Evolutionary conservation across 2,113 vertebrate species (phyloP).

Genomic region (Hemibates koningsi): DNA sequence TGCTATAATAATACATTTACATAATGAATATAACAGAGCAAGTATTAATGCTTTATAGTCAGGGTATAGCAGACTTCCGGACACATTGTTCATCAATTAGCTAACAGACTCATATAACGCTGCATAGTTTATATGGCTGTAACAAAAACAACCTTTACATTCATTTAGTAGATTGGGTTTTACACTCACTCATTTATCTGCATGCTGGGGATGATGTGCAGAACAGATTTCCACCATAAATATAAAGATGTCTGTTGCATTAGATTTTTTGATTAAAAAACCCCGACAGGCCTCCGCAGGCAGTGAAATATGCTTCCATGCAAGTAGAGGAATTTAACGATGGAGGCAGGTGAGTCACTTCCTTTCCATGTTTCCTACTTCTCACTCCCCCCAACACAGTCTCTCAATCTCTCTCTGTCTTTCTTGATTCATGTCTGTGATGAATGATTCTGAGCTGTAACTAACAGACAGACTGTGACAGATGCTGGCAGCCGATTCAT

Average conservation of each 20-base stretch:
- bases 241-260: not conserved
- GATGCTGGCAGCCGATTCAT: constrained; percentile 15
- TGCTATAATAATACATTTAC: not conserved
- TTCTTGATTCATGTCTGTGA: not conserved
- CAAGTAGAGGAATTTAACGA: not conserved
- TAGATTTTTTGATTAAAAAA: constrained; percentile 24
- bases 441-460: constrained; percentile 12
- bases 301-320: not conserved
- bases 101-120: not conserved
- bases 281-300: not conserved
- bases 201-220: not conserved
- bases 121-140: not conserved
- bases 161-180: constrained; percentile 23
- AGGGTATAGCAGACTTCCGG: not conserved
- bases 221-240: not conserved
- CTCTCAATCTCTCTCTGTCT: not conserved
- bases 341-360: not conserved
- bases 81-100: not conserved
- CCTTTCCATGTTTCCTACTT: not conserved
- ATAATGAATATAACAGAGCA: not conserved
- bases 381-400: not conserved
- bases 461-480: constrained; percentile 17
- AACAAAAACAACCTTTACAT: not conserved
- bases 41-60: not conserved
- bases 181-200: not conserved